Base-by-base conservation (phyloP, 2,888 invertebrate genomes). In the Scrobipalpa costella region DNA sequence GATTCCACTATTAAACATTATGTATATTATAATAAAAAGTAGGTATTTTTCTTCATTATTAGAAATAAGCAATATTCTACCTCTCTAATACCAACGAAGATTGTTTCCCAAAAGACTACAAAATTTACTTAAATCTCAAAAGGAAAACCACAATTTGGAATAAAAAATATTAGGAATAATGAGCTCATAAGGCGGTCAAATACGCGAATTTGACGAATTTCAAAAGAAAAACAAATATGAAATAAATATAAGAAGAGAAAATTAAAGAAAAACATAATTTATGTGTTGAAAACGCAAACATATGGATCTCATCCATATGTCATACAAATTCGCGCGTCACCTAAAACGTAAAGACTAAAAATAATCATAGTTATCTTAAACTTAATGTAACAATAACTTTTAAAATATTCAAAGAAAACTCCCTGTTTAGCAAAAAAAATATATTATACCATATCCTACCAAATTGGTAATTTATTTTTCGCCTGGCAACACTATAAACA, bases 291-390 rank as follows among this genome's bases (percentile, higher is more conserved):
- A 44, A 15, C 7, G 15, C 15, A 44, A 15, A 44, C n/a, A 15
- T 11, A 40, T 40, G 44, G 44, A 44, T 44, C 44, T 44, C n/a
- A 44, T 44, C 44, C 44, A 44, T 40, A 11, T 2, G 15, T 44
- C 44, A 15, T 44, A 44, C 15, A 44, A 6, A n/a, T 44, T 44
- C 44, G 44, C 36, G 11, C 36, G 36, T 15, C 44, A n/a, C 15
- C 13, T 13, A 44, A 44, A 13, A 44, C 15, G 15, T 44, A n/a
- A 15, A 5, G n/a, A 15, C 44, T 44, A 44, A 44, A 44, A 13
- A 19, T 49, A 49, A 49, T 49, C 49, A 17, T 49, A 49, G 52
- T 27, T 11, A 52, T 11, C 33, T 33, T 52, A 52, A 19, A 52
- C 33, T 52, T n/a, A 47, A 47, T n/a, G 33, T 19, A 52, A 9